phyloP scores from a whole-genome alignment of 2,888 invertebrate genomes.

The Phanerotoma sp. region DNA sequence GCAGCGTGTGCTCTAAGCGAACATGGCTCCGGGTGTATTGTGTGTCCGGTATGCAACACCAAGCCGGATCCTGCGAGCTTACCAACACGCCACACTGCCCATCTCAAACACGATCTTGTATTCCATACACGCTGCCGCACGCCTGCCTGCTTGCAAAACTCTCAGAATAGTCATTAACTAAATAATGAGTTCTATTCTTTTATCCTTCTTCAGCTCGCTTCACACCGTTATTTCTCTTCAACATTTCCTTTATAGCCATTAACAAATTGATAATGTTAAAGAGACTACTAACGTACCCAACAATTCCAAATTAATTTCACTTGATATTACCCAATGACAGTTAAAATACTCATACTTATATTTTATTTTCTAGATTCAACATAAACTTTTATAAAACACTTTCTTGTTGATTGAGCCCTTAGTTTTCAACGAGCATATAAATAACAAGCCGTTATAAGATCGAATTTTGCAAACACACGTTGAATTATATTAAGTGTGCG shows the following conservation, averaged over 20 bases:
- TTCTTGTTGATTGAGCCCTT: too few species aligned
- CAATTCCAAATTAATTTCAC: too few species aligned
- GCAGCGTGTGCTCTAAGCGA: conserved; percentile 11
- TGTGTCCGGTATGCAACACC: conserved; percentile 35
- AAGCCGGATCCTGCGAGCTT: conserved; percentile 32
- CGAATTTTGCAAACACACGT: too few species aligned
- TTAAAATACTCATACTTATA: too few species aligned
- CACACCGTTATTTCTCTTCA: conserved; percentile 9
- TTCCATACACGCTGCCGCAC: conserved; percentile 45
- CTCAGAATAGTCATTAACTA: conserved; percentile 58
- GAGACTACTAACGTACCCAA: too few species aligned
- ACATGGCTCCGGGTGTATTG: conserved; percentile 25
- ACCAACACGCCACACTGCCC: conserved; percentile 44
- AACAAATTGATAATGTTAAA: not conserved
- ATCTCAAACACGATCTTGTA: conserved; percentile 58
- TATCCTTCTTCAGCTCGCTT: conserved; percentile 10
- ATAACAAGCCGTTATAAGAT: too few species aligned
- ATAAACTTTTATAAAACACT: too few species aligned
- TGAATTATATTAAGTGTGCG: too few species aligned
- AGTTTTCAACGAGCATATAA: too few species aligned
- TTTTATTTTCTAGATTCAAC: too few species aligned
- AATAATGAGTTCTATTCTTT: conserved; percentile 48
- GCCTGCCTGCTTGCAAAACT: conserved; percentile 47
- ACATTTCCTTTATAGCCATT: conserved; percentile 16
- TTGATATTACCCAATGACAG: too few species aligned